A percentile compares a stretch with the other conserved stretches of the same genome.
Evolutionary conservation across 2,113 vertebrate genomes (phyloP).

Genomic region (Apteryx owenii): DNA sequence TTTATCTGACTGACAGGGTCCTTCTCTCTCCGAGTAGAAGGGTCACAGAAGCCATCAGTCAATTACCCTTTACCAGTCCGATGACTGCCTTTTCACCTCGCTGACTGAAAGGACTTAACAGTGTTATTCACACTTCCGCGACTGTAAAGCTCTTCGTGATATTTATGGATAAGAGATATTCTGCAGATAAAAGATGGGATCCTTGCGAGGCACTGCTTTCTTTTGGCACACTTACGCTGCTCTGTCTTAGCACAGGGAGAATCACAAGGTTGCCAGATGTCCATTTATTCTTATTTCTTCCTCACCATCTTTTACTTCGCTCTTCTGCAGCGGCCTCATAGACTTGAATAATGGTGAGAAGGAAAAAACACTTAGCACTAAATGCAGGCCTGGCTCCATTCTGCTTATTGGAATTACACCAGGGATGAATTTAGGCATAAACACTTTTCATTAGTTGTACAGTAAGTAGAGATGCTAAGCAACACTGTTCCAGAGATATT

Average conservation of each 20-base stretch:
- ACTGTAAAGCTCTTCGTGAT: slow-evolving; percentile 37
- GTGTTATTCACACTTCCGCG: slow-evolving; percentile 48
- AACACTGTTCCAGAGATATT: neutral
- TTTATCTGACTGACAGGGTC: slow-evolving; percentile 56
- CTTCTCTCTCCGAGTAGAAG: slow-evolving; percentile 14
- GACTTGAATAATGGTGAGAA: neutral
- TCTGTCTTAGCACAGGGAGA: neutral
- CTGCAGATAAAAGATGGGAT: neutral
- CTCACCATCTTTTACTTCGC: neutral
- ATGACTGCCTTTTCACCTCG: slow-evolving; percentile 51
- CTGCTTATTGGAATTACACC: neutral
- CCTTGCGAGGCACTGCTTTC: neutral
- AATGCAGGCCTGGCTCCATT: neutral
- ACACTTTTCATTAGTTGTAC: neutral
- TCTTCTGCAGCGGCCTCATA: neutral
- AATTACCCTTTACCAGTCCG: slow-evolving; percentile 61
- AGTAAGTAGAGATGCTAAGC: neutral
- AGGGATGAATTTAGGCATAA: neutral
- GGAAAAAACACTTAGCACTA: neutral
- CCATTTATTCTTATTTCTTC: neutral
- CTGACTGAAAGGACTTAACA: slow-evolving; percentile 41
- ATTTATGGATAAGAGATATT: slow-evolving; percentile 41
- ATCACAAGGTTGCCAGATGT: neutral
- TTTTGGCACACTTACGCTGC: neutral
- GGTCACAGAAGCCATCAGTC: slow-evolving; percentile 57